Evolutionary conservation across 2,888 invertebrate species (phyloP), one percentile per base, ranked within the genome.

Genomic region (Cryptophagus acutangulus): DNA sequence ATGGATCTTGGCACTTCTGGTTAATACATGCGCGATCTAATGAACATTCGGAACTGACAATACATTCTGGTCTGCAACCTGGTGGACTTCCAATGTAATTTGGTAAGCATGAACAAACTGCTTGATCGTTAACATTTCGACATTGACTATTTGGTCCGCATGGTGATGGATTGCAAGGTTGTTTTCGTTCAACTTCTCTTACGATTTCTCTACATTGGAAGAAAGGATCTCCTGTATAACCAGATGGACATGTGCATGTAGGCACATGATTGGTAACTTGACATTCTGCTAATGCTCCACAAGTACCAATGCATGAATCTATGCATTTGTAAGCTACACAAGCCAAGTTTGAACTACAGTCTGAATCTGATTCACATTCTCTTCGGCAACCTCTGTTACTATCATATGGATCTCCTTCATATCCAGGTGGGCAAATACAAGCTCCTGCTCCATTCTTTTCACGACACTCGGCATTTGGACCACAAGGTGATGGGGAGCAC

Each of bases 121-220:
- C 87, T 71, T 87, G 87, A 54, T 76, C 74, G 57, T 87, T 85
- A 4, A 84, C 79, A 56, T 81, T 80, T 57, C 87, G 77, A 49
- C 91, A 91, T 62, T 87, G 84, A 62, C 88, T 87, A 65, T 89
- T 88, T 1, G 88, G 87, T 35, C 91, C 92, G 65, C 91, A 92
- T 0, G 91, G 90, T 15, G 87, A 81, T 38, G 88, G 88, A 45
- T 79, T 77, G 58, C 91, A 91, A 4, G 88, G 88, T 60, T 88
- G 82, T 20, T 72, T 69, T 53, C 73, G 70, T 30, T 71, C 51
- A 38, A 71, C 67, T 13, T 31, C 31, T 6, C 9, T 31, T 5
- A 31, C 31, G 36, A 79, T 72, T 62, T 77, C 77, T 58, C 74
- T 77, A 59, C 85, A 86, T 58, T 81, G 79, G 70, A 81, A 84